phyloP scores from a whole-genome alignment of 1,140 invertebrate species.

The Scaptomyza graminum region DNA sequence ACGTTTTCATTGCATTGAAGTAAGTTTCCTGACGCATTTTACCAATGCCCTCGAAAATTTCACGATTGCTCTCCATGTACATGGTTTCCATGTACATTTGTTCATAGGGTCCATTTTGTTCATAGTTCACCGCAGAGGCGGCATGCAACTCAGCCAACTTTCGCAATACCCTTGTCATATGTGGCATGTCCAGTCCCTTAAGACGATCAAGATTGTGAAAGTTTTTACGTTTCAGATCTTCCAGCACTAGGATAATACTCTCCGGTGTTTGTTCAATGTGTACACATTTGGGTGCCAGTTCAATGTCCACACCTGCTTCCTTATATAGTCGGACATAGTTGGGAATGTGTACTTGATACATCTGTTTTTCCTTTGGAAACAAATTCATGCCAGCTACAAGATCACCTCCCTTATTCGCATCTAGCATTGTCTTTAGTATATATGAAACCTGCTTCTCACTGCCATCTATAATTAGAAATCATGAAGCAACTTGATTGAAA shows the following conservation, averaged over 20 bases:
- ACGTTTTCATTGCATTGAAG: constrained; percentile 46
- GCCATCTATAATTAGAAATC: constrained; percentile 48
- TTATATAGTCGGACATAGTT: constrained; percentile 71
- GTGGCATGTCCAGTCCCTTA: constrained; percentile 85
- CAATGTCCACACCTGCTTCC: constrained; percentile 62
- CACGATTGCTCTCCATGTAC: constrained; percentile 45
- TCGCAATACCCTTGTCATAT: constrained; percentile 84
- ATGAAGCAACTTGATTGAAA: neutral
- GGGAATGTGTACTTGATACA: constrained; percentile 69
- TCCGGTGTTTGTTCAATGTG: constrained; percentile 53
- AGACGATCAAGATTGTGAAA: constrained; percentile 85
- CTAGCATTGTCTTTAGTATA: constrained; percentile 72
- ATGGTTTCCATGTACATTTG: constrained; percentile 39
- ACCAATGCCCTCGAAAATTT: constrained; percentile 38
- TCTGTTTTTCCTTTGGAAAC: constrained; percentile 72
- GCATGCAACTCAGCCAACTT: constrained; percentile 86
- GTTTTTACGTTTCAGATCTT: constrained; percentile 85
- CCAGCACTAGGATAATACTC: constrained; percentile 83
- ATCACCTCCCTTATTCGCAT: constrained; percentile 39
- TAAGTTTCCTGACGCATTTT: constrained; percentile 31
- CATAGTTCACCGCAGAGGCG: constrained; percentile 75
- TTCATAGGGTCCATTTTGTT: constrained; percentile 60
- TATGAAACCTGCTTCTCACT: constrained; percentile 51
- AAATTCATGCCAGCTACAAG: constrained; percentile 56
- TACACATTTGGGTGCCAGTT: constrained; percentile 63